Base-by-base conservation (phyloP, 2,888 invertebrate species). In the Philaethria dido region DNA sequence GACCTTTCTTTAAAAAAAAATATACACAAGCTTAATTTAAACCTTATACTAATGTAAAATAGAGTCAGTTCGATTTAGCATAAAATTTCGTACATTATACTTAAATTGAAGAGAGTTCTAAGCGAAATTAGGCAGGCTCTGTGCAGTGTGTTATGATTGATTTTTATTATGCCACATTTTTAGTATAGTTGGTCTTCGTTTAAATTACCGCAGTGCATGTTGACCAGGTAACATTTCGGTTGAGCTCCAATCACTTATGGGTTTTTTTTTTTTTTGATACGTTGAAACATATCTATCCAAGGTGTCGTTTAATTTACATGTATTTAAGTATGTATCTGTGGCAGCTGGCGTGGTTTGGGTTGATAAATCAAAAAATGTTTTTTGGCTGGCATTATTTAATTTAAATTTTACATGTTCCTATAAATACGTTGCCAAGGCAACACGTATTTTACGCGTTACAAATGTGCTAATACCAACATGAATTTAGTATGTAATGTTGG, bases 151-250 rank as follows among this genome's bases (percentile, higher is more conserved):
- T 57, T 57, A 57, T 14, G 55, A 22, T 57, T 57, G 18, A 42
- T 36, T 39, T 8, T 57, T 3, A 57, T 14, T n/a, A n/a, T n/a
- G n/a, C n/a, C n/a, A 39, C 8, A 3, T 6, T 18, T 33, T 54
- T 11, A 36, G 14, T 36, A 13, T 3, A 54, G 6, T 59, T 22
- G n/a, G 33, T 44, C 50, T 48, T 20, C 54, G 48, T 69, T 52
- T 80, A 75, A 79, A 76, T 80, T n/a, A n/a, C 77, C 78, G 69
- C 70, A 61, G 69, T 74, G 70, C 76, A 74, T 78, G 78, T 79
- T 78, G 74, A n/a, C 89, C 86, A 76, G 77, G 80, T 85, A 86
- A 85, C 75, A 69, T 86, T 78, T 84, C 84, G 89, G 89, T 88
- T 84, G 81, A 84, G 80, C 84, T 80, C 78, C 80, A 77, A 77